phyloP scores from a whole-genome alignment of 2,888 invertebrate species.

The Scaptomyza polygonia region DNA sequence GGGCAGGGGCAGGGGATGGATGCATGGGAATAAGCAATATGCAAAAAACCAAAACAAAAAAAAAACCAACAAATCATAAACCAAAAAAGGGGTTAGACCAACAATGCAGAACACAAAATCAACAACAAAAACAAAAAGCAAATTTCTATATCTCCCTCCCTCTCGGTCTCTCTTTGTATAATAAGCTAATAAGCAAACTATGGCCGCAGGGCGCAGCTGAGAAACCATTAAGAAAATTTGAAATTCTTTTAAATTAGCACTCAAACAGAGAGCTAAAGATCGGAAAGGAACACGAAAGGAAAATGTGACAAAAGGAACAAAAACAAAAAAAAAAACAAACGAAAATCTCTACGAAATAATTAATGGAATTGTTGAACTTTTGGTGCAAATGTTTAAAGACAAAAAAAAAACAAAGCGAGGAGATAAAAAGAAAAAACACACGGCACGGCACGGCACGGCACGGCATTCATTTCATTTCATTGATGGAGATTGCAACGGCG shows the following conservation, averaged over 20 bases:
- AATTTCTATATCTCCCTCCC: background rate
- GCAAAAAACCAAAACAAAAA: background rate
- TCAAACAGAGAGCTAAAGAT: slow-evolving; percentile 13
- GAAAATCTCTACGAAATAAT: slow-evolving; percentile 54
- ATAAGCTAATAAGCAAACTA: slow-evolving; percentile 45
- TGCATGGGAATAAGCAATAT: slow-evolving; percentile 19
- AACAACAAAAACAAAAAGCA: no score
- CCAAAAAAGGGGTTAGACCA: slow-evolving; percentile 16
- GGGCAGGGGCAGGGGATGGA: slow-evolving; percentile 16
- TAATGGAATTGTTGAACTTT: slow-evolving; percentile 76
- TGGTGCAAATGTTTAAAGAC: slow-evolving; percentile 50
- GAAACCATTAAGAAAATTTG: slow-evolving; percentile 66
- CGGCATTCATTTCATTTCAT: slow-evolving; percentile 61
- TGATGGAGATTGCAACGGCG: slow-evolving; percentile 49
- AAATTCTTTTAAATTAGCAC: slow-evolving; percentile 69
- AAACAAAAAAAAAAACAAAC: slow-evolving; percentile 3
- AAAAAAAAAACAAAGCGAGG: background rate
- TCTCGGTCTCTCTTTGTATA: slow-evolving; percentile 18
- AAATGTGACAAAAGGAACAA: background rate
- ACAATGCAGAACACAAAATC: slow-evolving; percentile 19
- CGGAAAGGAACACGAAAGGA: background rate
- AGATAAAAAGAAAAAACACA: no score
- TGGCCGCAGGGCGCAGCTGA: slow-evolving; percentile 22
- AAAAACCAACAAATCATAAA: background rate
- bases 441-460: slow-evolving; percentile 31